Base-by-base conservation (phyloP, 2,888 invertebrate species). In the Andricus curvator region DNA sequence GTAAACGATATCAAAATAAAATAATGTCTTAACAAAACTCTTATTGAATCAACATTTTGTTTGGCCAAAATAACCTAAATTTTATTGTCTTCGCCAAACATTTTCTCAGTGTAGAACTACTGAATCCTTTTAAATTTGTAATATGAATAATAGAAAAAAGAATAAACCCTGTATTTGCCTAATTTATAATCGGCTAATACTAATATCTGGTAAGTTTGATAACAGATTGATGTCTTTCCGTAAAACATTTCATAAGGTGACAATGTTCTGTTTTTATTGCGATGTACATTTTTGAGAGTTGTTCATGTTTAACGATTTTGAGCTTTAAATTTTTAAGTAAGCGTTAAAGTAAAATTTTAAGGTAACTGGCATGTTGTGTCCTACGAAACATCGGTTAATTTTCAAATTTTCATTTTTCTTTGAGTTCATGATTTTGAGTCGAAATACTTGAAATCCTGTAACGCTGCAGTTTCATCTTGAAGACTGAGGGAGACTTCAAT, bases 401-500 rank as follows among this genome's bases (percentile, higher is more conserved):
- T 56, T 8, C 0, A 56, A 56, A 9, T n/a, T 20, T 9, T 56
- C 9, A 56, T n/a, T 56, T n/a, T 2, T 56, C n/a, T 56, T n/a
- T 9, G 56, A 56, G 9, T 56, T n/a, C 2, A 56, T n/a, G 56
- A 56, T 56, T 56, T n/a, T 56, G 56, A 56, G 56, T 56, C n/a
- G 56, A n/a, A n/a, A 56, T 56, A 56, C 56, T 56, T 15, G 56
- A 56, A n/a, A n/a, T 56, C 4, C 56, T 56, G 15, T 56, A 56
- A 56, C 29, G 33, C 20, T 74, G 74, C 29, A 74, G 74, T 51
- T 74, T 74, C 74, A 56, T 33, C 74, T 74, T 51, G 74, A 74
- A 74, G 74, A 74, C 29, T 51, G 51, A 51, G 33, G 51, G 56
- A 11, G 51, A 74, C 74, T 51, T 25, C n/a, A 56, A 74, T 56